phyloP scores from a whole-genome alignment of 2,113 vertebrate species.

The Datnioides undecimradiatus region DNA sequence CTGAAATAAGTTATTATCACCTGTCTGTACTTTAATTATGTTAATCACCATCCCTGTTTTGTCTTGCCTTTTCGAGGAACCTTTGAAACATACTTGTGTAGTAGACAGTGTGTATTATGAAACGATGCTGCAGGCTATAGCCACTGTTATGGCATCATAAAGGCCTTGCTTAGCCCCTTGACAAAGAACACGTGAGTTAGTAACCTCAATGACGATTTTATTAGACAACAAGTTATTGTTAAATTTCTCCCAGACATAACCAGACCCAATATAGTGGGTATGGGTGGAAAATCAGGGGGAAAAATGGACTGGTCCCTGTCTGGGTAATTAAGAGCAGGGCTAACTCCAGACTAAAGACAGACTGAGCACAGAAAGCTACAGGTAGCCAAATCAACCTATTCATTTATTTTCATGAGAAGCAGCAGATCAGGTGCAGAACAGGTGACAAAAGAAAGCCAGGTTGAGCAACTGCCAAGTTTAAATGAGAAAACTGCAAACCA shows the following conservation, averaged over 20 bases:
- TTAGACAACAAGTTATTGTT: neutral
- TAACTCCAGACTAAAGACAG: neutral
- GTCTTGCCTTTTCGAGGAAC: neutral
- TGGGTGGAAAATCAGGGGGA: neutral
- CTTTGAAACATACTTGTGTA: neutral
- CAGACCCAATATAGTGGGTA: neutral
- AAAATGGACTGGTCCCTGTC: neutral
- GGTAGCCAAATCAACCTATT: neutral
- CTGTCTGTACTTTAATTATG: neutral
- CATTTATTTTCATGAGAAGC: neutral
- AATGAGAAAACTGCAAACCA: neutral
- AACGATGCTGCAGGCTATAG: slow-evolving; percentile 13
- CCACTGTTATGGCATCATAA: neutral
- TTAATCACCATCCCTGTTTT: neutral
- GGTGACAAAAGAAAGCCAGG: slow-evolving; percentile 3
- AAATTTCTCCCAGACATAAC: neutral
- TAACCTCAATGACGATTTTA: neutral
- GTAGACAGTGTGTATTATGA: slow-evolving; percentile 8
- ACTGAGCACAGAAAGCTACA: neutral
- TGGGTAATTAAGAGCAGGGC: neutral
- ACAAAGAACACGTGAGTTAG: slow-evolving; percentile 18
- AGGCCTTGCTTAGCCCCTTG: neutral
- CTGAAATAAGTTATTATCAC: neutral
- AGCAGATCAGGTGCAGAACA: neutral
- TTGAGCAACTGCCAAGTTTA: neutral